Evolutionary conservation across 2,888 invertebrate species (phyloP), one percentile per base, ranked within the genome.

Genomic region (Pherbina coryleti): DNA sequence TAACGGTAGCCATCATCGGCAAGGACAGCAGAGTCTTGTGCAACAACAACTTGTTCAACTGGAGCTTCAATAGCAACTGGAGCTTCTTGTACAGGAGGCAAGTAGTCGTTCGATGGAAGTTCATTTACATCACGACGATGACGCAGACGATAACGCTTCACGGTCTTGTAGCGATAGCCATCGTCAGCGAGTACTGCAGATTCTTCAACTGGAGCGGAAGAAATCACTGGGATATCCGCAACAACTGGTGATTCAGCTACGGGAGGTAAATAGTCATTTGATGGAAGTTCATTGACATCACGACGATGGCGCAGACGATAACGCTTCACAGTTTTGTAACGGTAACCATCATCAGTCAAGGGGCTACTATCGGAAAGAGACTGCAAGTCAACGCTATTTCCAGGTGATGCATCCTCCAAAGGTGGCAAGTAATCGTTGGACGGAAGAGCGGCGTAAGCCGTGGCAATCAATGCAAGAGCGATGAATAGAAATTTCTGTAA

Each of bases 231-330:
- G 44, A 78, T 77, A 72, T 79, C 80, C 17, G 71, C 78, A 5
- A 78, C 78, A 55, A 60, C 28, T 57, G 78, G 53, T 1, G 76
- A 74, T 64, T 75, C 69, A 14, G 79, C 76, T 14, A 76, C 77
- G 77, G 83, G 82, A 17, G 83, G 83, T 70, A 83, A 67, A 51
- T 82, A 83, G 67, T 83, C 83, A 14, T 80, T 82, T 9, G 80
- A 76, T 57, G 81, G 78, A 9, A 81, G 79, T 79, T 82, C 82
- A 19, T 79, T 80, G 4, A 82, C 81, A 78, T 83, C 83, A 75
- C 83, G 83, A 77, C 82, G 82, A 55, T 80, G 82, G 17, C 83
- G 78, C n/a, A 76, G 78, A 11, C 82, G 80, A 51, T 77, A 78
- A 37, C 81, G 81, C 70, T 79, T 83, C 2, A 83, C 82, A 8